Evolutionary conservation across 2,113 vertebrate species (phyloP).

Genomic region (Chrysemys picta): DNA sequence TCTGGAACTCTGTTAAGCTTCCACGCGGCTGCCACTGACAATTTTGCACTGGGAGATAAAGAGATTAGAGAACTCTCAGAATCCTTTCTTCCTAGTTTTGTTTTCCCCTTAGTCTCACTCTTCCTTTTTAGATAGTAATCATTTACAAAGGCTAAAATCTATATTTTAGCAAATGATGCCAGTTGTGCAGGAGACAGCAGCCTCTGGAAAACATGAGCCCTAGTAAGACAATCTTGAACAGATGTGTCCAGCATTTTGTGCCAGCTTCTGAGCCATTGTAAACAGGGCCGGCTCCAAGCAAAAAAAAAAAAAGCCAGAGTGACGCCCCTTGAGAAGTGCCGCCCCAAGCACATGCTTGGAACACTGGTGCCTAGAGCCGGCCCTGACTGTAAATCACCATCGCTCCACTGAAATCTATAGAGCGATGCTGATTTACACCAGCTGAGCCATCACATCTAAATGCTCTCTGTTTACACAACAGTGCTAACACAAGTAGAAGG

Average conservation of each 20-base stretch:
- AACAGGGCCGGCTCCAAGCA: neutral
- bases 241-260: neutral
- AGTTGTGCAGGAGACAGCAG: neutral
- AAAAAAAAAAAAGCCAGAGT: too few relatives aligned
- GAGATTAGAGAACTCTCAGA: neutral
- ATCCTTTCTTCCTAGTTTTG: fast-evolving
- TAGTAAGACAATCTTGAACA: neutral
- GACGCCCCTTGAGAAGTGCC: too few relatives aligned
- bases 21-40: neutral
- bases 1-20: neutral
- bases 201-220: neutral
- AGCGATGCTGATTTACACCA: neutral
- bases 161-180: neutral
- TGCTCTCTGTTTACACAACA: neutral
- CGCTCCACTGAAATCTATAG: neutral
- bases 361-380: too few relatives aligned
- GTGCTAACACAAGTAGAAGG: neutral
- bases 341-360: too few relatives aligned
- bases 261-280: neutral
- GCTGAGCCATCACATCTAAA: neutral
- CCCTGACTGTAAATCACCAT: neutral
- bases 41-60: neutral
- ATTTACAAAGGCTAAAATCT: fast-evolving
- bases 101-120: fast-evolving
- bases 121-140: neutral